These are phyloP conservation scores for Xiphias gladius DNA, from an alignment of 2,113 vertebrate genomes.

Conservation along the genomic window DNA sequence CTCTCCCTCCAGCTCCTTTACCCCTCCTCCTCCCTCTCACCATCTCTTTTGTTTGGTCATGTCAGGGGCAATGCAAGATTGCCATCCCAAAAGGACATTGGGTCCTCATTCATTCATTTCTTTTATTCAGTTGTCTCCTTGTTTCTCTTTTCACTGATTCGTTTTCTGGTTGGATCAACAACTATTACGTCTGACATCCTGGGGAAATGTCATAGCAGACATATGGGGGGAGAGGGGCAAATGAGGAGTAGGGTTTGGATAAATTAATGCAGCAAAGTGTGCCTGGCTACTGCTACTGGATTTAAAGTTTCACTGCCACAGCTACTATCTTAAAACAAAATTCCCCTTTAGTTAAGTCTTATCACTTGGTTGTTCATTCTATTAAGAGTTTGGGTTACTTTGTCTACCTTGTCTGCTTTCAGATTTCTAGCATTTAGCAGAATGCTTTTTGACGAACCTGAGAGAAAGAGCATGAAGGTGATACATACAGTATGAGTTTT, in stretches of 20 bases:
- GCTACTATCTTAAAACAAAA: not conserved
- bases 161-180: slow-evolving; percentile 10
- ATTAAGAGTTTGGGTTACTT: too few relatives aligned
- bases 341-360: not conserved
- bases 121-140: not conserved
- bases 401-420: not conserved
- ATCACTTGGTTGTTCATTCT: not conserved
- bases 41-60: slow-evolving; percentile 53
- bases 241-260: not conserved
- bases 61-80: slow-evolving; percentile 54
- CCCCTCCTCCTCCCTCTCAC: slow-evolving; percentile 13
- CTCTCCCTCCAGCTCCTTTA: slow-evolving; percentile 4
- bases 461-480: not conserved
- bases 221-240: not conserved
- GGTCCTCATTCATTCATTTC: slow-evolving; percentile 35
- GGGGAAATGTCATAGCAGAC: slow-evolving; percentile 20
- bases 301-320: slow-evolving; percentile 24
- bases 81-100: slow-evolving; percentile 33
- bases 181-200: slow-evolving; percentile 2
- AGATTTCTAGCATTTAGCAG: not conserved
- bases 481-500: not conserved
- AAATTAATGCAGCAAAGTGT: slow-evolving; percentile 7
- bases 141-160: slow-evolving; percentile 11
- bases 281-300: slow-evolving; percentile 3
- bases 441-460: not conserved